phyloP scores from a whole-genome alignment of 1,140 invertebrate genomes.

The Orchestia grillus region DNA sequence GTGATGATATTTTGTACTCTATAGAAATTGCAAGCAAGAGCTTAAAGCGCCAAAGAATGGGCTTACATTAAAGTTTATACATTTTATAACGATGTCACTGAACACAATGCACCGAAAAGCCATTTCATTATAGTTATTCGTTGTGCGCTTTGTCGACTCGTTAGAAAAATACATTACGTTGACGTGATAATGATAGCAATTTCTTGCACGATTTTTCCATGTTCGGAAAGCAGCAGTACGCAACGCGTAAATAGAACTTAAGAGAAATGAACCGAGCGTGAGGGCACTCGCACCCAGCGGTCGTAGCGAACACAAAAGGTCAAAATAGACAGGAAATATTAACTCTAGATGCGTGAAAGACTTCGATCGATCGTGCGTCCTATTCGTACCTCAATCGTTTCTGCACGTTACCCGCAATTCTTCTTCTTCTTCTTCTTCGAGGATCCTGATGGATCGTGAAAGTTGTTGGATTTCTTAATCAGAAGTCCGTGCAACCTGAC shows the following conservation, averaged over 20 bases:
- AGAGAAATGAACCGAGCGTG: background rate
- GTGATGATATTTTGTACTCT: no score
- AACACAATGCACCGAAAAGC: no score
- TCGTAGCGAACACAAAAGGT: background rate
- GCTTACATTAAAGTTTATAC: no score
- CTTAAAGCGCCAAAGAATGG: no score
- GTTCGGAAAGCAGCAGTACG: background rate
- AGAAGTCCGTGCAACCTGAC: no score
- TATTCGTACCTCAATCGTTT: background rate
- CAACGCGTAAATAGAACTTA: background rate
- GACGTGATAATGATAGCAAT: background rate
- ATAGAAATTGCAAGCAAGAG: no score
- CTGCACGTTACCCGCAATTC: background rate
- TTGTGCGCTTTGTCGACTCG: no score
- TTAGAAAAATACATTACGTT: background rate
- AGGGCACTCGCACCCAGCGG: background rate
- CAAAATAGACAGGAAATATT: background rate
- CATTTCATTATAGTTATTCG: no score
- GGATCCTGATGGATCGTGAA: no score
- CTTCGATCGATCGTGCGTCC: background rate
- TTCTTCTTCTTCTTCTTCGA: no score
- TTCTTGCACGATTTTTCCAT: background rate
- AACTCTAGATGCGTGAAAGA: constrained; percentile 33
- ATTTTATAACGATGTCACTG: no score
- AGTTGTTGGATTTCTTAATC: no score